A percentile compares a stretch with the other conserved stretches of the same genome.
phyloP scores from a whole-genome alignment of 1,140 invertebrate genomes.

The Melanaphis sacchari region DNA sequence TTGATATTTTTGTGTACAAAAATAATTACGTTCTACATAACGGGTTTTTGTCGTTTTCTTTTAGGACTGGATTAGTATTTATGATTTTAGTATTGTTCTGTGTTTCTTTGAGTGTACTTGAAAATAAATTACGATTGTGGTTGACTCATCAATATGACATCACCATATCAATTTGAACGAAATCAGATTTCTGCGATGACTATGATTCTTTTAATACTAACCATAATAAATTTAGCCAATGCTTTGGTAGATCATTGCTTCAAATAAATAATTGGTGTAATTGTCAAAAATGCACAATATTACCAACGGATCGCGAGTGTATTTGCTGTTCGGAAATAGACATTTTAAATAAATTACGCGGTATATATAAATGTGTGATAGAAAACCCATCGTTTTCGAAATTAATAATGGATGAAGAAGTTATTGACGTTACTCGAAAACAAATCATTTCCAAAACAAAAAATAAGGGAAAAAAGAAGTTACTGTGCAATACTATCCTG shows the following conservation, averaged over 20 bases:
- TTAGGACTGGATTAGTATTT: too few relatives aligned
- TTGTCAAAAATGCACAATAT: conserved; percentile 4
- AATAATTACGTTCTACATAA: too few relatives aligned
- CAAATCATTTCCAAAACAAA: not conserved
- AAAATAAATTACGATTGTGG: too few relatives aligned
- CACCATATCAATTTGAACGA: too few relatives aligned
- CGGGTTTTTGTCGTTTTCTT: too few relatives aligned
- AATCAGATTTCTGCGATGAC: too few relatives aligned
- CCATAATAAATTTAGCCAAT: not conserved
- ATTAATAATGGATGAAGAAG: not conserved
- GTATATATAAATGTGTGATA: conserved; percentile 7
- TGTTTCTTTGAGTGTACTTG: too few relatives aligned
- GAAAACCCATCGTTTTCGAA: not conserved
- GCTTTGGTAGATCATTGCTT: not conserved
- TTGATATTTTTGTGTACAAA: too few relatives aligned
- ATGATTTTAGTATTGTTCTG: too few relatives aligned
- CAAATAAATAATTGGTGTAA: not conserved
- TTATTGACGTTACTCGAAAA: not conserved
- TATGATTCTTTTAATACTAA: not conserved
- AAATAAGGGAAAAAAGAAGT: not conserved
- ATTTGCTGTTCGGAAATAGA: conserved; percentile 9
- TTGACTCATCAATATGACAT: too few relatives aligned
- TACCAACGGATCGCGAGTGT: not conserved
- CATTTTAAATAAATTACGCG: not conserved
- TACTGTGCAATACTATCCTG: not conserved